phyloP scores from a whole-genome alignment of 1,140 invertebrate genomes.

The Calephelis virginiensis region DNA sequence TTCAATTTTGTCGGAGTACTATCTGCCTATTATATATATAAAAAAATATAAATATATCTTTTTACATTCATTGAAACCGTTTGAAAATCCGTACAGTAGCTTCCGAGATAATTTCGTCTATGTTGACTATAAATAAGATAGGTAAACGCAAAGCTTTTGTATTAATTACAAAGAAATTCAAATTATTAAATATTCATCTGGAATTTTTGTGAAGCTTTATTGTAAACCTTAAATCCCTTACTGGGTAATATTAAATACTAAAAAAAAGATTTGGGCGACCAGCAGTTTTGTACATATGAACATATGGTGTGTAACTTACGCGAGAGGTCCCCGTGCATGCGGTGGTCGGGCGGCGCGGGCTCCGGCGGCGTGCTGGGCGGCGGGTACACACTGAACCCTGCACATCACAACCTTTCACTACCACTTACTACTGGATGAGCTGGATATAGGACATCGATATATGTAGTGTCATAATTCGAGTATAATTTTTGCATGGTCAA shows the following conservation, averaged over 20 bases:
- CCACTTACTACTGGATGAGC: too few species aligned
- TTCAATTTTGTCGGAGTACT: background rate
- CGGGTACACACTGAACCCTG: constrained; percentile 90
- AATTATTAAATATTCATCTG: too few species aligned
- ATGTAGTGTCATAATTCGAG: constrained; percentile 5
- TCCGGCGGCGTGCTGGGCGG: constrained; percentile 89
- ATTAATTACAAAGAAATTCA: too few species aligned
- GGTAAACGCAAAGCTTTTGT: too few species aligned
- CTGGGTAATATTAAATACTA: too few species aligned
- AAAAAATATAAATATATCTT: background rate
- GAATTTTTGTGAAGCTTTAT: too few species aligned
- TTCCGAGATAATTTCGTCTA: background rate
- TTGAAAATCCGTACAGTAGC: background rate
- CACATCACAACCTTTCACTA: background rate
- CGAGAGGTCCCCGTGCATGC: constrained; percentile 76
- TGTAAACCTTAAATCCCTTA: too few species aligned
- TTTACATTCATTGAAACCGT: background rate
- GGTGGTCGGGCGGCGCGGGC: constrained; percentile 88
- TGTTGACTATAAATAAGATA: too few species aligned
- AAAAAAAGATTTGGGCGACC: too few species aligned
- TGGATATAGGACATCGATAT: too few species aligned
- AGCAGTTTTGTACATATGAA: too few species aligned
- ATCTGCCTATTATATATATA: too few species aligned
- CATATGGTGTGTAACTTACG: constrained; percentile 48
- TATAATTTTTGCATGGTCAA: background rate